Percentiles rank a stretch among this genome's conserved stretches.
These are phyloP conservation scores for Thymallus thymallus DNA, from an alignment of 2,113 vertebrate species.

Conservation along the genomic window DNA sequence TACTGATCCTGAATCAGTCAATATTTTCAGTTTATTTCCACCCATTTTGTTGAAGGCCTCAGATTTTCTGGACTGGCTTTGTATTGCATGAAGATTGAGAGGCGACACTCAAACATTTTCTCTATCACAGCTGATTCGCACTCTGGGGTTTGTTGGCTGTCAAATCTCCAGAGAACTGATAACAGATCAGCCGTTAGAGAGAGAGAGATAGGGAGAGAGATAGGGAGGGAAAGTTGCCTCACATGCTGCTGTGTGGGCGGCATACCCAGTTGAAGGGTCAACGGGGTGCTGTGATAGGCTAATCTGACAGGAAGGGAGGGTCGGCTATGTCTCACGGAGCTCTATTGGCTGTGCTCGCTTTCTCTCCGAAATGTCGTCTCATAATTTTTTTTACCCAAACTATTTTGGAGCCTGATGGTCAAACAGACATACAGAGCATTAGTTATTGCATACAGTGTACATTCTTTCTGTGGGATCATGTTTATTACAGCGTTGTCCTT, in stretches of 20 bases:
- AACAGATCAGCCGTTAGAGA: conserved; percentile 64
- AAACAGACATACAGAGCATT: conserved; percentile 35
- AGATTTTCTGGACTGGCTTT: neutral
- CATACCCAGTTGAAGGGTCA: conserved; percentile 64
- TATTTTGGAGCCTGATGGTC: conserved; percentile 57
- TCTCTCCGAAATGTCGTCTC: conserved; percentile 64
- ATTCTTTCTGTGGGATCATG: neutral
- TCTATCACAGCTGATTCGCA: conserved; percentile 54
- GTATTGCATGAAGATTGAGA: conserved; percentile 44
- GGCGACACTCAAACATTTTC: conserved; percentile 50
- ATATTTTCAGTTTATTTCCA: conserved; percentile 10
- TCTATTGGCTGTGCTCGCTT: conserved; percentile 65
- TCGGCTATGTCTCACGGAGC: conserved; percentile 57
- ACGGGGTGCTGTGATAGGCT: conserved; percentile 68
- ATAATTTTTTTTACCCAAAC: neutral
- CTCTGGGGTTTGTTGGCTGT: conserved; percentile 36
- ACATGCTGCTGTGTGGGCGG: conserved; percentile 62
- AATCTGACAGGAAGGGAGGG: conserved; percentile 66
- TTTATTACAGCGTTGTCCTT: conserved; percentile 47
- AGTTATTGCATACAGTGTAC: conserved; percentile 9
- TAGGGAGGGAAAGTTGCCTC: conserved; percentile 52
- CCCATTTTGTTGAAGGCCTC: neutral
- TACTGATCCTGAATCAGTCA: conserved; percentile 21
- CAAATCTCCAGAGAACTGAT: conserved; percentile 66
- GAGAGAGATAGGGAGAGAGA: conserved; percentile 5